Conservation (phyloP, 1,140 invertebrate genomes). For the Wasmannia auropunctata region DNA sequence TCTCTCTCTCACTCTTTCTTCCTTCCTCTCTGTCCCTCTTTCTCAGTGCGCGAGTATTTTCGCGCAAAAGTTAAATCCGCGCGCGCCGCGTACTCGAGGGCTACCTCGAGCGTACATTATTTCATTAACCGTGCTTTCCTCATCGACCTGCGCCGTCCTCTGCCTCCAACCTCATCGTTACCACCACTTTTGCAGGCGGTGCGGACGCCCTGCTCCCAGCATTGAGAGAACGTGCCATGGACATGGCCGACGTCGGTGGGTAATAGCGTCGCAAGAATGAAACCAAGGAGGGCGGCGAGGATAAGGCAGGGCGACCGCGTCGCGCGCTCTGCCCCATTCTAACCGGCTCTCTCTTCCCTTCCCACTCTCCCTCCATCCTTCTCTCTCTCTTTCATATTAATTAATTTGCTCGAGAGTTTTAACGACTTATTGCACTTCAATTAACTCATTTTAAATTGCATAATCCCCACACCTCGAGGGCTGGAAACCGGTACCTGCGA, state of each 20-base stretch:
- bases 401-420: conserved; percentile 82
- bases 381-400: conserved; percentile 76
- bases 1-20: background rate
- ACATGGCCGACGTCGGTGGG: conserved; percentile 54
- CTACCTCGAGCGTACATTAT: conserved; percentile 75
- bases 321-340: conserved; percentile 62
- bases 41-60: conserved; percentile 66
- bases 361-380: too few species aligned
- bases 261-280: conserved; percentile 51
- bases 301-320: conserved; percentile 25
- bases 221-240: conserved; percentile 11
- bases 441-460: conserved; percentile 81
- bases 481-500: conserved; percentile 56
- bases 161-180: conserved; percentile 46
- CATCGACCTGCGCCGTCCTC: conserved; percentile 29
- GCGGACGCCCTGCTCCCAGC: conserved; percentile 28
- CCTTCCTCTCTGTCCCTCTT: background rate
- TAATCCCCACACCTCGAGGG: conserved; percentile 63
- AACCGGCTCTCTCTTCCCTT: conserved; percentile 66
- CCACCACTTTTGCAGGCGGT: conserved; percentile 25
- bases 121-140: conserved; percentile 76
- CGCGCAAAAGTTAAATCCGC: conserved; percentile 69
- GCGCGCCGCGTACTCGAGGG: conserved; percentile 66
- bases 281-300: background rate
- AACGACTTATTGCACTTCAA: conserved; percentile 83